A percentile compares a stretch with the other conserved stretches of the same genome.
These are phyloP conservation scores for Kradibia gibbosae DNA, from an alignment of 1,140 invertebrate species.

Conservation along the genomic window DNA sequence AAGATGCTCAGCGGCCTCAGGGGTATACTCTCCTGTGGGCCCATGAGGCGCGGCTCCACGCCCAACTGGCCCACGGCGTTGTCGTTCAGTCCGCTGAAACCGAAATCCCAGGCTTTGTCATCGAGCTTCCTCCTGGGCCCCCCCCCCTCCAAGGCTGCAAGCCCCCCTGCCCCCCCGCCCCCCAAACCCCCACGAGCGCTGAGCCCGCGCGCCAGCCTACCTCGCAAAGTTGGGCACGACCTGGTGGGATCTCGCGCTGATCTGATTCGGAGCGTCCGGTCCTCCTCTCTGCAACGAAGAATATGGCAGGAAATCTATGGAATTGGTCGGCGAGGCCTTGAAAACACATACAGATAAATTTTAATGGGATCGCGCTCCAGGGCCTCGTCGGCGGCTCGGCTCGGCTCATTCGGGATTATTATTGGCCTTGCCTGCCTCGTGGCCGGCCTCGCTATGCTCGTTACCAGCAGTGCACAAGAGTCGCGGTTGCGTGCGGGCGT, in stretches of 20 bases:
- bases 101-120: neutral
- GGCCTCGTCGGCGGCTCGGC: too few relatives aligned
- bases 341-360: constrained; percentile 34
- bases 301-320: constrained; percentile 76
- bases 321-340: constrained; percentile 76
- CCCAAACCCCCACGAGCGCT: too few relatives aligned
- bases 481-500: too few relatives aligned
- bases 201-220: too few relatives aligned
- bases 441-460: neutral
- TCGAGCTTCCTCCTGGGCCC: too few relatives aligned
- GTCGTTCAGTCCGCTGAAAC: constrained; percentile 64
- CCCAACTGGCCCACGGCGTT: constrained; percentile 66
- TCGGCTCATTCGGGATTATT: too few relatives aligned
- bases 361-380: too few relatives aligned
- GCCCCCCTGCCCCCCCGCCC: too few relatives aligned
- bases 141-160: too few relatives aligned
- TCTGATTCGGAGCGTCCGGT: constrained; percentile 67
- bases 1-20: constrained; percentile 82
- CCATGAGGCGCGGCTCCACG: constrained; percentile 62
- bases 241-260: constrained; percentile 71
- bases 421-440: too few relatives aligned
- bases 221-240: constrained; percentile 72
- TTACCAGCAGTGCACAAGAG: constrained; percentile 45
- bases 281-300: constrained; percentile 75
- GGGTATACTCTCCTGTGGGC: constrained; percentile 83